These are phyloP conservation scores for Amphimallon solstitiale DNA, from an alignment of 2,888 invertebrate genomes.

Conservation along the genomic window DNA sequence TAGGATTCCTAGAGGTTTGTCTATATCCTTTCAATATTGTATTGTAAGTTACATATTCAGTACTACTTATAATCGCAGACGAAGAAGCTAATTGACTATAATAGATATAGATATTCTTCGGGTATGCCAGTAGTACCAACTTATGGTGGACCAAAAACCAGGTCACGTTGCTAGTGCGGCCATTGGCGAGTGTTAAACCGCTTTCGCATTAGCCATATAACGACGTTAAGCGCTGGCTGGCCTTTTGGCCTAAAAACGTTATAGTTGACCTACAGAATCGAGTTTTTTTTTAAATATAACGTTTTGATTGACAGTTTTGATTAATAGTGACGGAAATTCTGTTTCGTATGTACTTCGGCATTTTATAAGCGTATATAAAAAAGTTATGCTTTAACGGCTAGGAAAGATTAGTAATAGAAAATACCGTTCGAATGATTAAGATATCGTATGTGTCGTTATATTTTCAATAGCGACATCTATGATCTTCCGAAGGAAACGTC, in stretches of 20 bases:
- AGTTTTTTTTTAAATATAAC: conserved; percentile 31
- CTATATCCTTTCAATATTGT: no score
- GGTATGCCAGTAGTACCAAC: conserved; percentile 1
- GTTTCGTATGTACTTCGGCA: not conserved
- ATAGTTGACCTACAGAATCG: conserved; percentile 48
- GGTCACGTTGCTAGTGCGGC: conserved; percentile 48
- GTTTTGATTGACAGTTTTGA: conserved; percentile 30
- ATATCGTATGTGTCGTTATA: no score
- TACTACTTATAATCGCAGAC: not conserved
- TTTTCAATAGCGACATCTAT: no score
- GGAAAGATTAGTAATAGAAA: conserved; percentile 10
- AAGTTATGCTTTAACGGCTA: not conserved
- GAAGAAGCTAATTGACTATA: no score
- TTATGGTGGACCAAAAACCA: conserved; percentile 45
- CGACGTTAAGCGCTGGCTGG: conserved; percentile 49
- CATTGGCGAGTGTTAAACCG: conserved; percentile 45
- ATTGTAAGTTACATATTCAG: no score
- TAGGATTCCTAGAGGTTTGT: no score
- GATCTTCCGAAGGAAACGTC: no score
- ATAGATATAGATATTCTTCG: no score
- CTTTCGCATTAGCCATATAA: conserved; percentile 48
- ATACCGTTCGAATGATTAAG: not conserved
- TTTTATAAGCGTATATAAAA: not conserved
- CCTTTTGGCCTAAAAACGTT: conserved; percentile 60
- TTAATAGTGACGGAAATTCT: conserved; percentile 33